These are phyloP conservation scores for Xenus cinereus DNA, from an alignment of 2,113 vertebrate species.

Conservation along the genomic window DNA sequence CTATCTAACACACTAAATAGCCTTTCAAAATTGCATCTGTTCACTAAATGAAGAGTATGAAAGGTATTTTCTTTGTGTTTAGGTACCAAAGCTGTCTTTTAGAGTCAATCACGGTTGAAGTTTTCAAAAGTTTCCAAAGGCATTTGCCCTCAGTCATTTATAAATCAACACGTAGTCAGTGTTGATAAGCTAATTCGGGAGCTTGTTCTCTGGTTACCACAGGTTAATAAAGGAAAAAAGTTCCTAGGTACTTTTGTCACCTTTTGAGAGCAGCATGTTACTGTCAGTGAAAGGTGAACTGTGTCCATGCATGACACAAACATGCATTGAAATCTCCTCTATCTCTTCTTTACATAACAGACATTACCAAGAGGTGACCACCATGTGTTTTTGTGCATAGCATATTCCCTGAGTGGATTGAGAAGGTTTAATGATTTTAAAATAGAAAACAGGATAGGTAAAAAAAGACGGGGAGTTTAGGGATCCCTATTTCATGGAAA, in stretches of 20 bases:
- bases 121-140: background rate
- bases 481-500: background rate
- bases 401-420: background rate
- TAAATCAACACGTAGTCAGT: background rate
- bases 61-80: background rate
- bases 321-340: background rate
- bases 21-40: background rate
- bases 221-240: background rate
- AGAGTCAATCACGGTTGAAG: background rate
- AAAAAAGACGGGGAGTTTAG: background rate
- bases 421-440: constrained; percentile 1
- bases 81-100: background rate
- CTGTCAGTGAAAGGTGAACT: constrained; percentile 7
- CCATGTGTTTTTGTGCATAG: background rate
- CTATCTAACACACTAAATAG: background rate
- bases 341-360: constrained; percentile 14
- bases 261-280: background rate
- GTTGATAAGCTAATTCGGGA: constrained; percentile 22
- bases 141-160: background rate
- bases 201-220: background rate
- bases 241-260: background rate
- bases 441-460: background rate
- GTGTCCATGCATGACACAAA: background rate
- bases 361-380: background rate
- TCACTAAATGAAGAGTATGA: background rate